Conservation (phyloP, 2,797 vertebrate genomes). For the Centropyge bicolor region DNA sequence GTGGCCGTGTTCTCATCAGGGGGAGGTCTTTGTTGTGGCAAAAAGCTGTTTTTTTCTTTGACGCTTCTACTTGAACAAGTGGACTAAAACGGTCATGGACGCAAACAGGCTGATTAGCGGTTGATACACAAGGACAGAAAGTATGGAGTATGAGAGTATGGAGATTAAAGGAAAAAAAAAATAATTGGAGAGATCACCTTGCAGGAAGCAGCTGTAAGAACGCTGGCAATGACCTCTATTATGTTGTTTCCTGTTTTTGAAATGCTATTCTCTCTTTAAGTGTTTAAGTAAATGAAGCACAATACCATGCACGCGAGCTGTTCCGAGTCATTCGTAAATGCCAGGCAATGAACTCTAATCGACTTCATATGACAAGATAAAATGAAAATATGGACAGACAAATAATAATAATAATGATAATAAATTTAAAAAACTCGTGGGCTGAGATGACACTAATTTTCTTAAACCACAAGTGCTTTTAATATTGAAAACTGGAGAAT, state of each 20-base stretch:
- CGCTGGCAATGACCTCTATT: slow-evolving; percentile 46
- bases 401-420: slow-evolving; percentile 12
- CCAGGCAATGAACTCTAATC: slow-evolving; percentile 51
- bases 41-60: slow-evolving; percentile 54
- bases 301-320: slow-evolving; percentile 67
- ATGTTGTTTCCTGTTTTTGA: slow-evolving; percentile 67
- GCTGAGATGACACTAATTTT: slow-evolving; percentile 65
- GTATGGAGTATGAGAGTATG: slow-evolving; percentile 10
- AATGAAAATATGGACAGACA: slow-evolving; percentile 51
- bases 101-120: slow-evolving; percentile 36
- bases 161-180: slow-evolving; percentile 29
- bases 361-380: slow-evolving; percentile 39
- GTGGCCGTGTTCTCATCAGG: slow-evolving; percentile 58
- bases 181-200: slow-evolving; percentile 18
- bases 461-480: slow-evolving; percentile 84
- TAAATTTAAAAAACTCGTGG: slow-evolving; percentile 32
- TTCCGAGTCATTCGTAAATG: slow-evolving; percentile 55
- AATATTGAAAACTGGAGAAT: slow-evolving; percentile 62
- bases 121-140: slow-evolving; percentile 35
- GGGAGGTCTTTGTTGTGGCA: slow-evolving; percentile 44
- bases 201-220: slow-evolving; percentile 26
- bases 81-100: slow-evolving; percentile 35
- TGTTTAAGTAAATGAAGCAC: slow-evolving; percentile 75
- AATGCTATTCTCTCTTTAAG: slow-evolving; percentile 63
- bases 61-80: slow-evolving; percentile 55